Percentiles rank a stretch among this genome's conserved stretches.
Evolutionary conservation across 2,113 vertebrate species (phyloP).

Genomic region (Pluvianellus socialis): DNA sequence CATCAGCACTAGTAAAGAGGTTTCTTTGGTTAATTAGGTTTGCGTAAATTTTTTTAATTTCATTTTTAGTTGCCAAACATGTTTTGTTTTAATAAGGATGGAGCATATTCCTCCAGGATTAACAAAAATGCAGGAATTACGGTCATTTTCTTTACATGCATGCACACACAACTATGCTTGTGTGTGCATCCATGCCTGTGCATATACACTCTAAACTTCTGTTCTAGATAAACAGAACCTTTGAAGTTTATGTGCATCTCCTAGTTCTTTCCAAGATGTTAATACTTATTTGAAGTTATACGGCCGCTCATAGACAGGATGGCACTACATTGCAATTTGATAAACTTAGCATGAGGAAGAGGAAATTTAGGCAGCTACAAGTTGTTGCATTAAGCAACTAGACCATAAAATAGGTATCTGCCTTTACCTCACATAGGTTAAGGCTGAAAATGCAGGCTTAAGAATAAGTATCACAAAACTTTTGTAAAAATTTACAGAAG

Average conservation of each 20-base stretch:
- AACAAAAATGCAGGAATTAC: not conserved
- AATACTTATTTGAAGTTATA: not conserved
- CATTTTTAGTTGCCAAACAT: not conserved
- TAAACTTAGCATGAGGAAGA: not conserved
- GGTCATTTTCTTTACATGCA: not conserved
- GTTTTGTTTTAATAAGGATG: not conserved
- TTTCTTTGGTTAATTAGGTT: not conserved
- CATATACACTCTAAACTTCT: not conserved
- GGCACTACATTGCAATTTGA: not conserved
- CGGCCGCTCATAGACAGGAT: not conserved
- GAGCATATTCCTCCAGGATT: not conserved
- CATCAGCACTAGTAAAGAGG: not conserved
- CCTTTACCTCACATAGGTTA: slow-evolving; percentile 11
- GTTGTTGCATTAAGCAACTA: not conserved
- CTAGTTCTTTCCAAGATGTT: not conserved
- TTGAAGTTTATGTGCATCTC: not conserved
- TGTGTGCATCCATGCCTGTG: not conserved
- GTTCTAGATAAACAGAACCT: not conserved
- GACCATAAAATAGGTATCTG: not conserved
- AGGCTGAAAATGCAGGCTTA: not conserved
- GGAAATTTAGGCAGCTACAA: not conserved
- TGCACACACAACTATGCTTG: not conserved
- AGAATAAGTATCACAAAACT: not conserved
- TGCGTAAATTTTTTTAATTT: not conserved
- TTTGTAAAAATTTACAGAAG: not conserved